Conservation (phyloP, 2,888 invertebrate genomes). For the Sipha maydis region DNA sequence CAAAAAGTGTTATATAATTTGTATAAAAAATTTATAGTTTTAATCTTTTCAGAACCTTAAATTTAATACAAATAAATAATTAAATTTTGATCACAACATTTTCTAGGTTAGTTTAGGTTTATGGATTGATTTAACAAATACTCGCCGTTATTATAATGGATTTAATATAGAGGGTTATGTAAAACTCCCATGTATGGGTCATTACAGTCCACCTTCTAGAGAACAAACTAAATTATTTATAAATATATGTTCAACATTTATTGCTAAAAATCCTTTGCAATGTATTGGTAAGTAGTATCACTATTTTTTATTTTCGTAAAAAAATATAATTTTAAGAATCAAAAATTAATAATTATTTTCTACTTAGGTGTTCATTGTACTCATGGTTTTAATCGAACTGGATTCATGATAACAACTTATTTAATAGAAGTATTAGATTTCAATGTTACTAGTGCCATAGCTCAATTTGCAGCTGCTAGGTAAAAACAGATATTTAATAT, state of each 20-base stretch:
- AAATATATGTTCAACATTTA: constrained; percentile 80
- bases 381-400: constrained; percentile 98
- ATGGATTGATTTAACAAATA: constrained; percentile 97
- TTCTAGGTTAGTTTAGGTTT: constrained; percentile 85
- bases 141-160: constrained; percentile 89
- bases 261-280: constrained; percentile 81
- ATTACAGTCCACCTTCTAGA: constrained; percentile 87
- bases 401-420: constrained; percentile 92
- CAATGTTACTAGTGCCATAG: constrained; percentile 85
- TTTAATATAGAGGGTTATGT: constrained; percentile 84
- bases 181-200: constrained; percentile 90
- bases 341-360: constrained; percentile 31
- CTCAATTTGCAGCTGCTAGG: constrained; percentile 79
- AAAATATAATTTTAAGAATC: not conserved
- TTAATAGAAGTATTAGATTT: constrained; percentile 86
- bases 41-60: too few species aligned
- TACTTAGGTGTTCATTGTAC: constrained; percentile 87
- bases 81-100: not conserved
- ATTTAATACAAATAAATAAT: too few species aligned
- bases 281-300: constrained; percentile 71
- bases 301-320: not conserved
- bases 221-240: constrained; percentile 90
- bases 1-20: too few species aligned
- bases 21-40: too few species aligned
- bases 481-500: constrained; percentile 65